phyloP scores from a whole-genome alignment of 2,888 invertebrate species.

The Pyrrhosoma nymphula region DNA sequence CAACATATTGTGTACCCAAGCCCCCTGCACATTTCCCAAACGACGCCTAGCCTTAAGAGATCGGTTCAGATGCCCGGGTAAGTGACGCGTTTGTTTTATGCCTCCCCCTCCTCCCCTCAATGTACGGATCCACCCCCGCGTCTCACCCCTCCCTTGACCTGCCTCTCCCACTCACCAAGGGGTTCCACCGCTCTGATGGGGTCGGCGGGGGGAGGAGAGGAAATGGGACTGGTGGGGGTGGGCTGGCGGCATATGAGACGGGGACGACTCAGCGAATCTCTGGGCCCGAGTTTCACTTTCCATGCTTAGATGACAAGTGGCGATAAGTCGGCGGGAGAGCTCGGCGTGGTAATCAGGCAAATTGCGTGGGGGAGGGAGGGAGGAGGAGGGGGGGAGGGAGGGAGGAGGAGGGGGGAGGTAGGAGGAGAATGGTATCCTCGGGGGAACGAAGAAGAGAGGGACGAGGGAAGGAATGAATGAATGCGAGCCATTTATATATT shows the following conservation, averaged over 20 bases:
- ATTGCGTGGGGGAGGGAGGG: not conserved
- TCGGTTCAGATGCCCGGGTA: not conserved
- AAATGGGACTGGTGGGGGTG: not conserved
- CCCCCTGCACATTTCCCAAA: too few relatives aligned
- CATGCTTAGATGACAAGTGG: constrained; percentile 38
- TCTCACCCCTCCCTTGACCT: not conserved
- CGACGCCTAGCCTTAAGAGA: too few relatives aligned
- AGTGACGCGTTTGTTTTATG: not conserved
- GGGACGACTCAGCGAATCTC: constrained; percentile 33
- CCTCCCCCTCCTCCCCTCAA: not conserved
- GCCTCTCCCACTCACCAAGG: not conserved
- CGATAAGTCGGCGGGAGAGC: not conserved
- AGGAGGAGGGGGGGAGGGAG: too few relatives aligned
- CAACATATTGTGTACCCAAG: too few relatives aligned
- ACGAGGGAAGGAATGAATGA: not conserved
- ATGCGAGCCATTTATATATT: not conserved
- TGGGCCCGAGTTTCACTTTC: constrained; percentile 50
- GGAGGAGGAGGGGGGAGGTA: not conserved
- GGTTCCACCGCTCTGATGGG: not conserved
- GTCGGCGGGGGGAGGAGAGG: not conserved
- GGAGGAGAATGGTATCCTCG: too few relatives aligned
- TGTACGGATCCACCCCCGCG: not conserved
- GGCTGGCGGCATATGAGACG: not conserved
- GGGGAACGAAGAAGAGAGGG: not conserved
- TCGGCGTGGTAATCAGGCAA: constrained; percentile 26